These are phyloP conservation scores for Sinocyclocheilus maitianheensis DNA, from an alignment of 2,113 vertebrate species.

Conservation along the genomic window DNA sequence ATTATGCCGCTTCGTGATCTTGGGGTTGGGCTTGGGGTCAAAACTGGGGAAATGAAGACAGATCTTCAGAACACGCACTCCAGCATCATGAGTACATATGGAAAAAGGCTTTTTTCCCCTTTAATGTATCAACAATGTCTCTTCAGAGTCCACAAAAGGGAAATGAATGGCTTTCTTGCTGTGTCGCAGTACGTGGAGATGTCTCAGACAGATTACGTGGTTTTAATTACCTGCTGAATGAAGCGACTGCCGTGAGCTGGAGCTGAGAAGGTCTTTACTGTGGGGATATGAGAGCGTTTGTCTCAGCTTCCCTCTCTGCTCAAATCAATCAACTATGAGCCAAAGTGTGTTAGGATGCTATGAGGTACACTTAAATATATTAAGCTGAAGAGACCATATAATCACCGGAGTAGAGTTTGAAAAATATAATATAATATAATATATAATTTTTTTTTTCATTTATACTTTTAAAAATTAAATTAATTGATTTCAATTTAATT, in stretches of 20 bases:
- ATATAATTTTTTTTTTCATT: too few relatives aligned
- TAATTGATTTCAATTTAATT: too few relatives aligned
- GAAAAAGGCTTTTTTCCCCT: neutral
- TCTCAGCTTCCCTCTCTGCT: too few relatives aligned
- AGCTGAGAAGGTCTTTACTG: conserved; percentile 5
- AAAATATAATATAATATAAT: too few relatives aligned
- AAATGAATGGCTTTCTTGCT: conserved; percentile 50
- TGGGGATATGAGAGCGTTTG: neutral
- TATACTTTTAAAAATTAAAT: too few relatives aligned
- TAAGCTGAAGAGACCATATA: too few relatives aligned
- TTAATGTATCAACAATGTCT: conserved; percentile 39
- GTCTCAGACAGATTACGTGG: conserved; percentile 50
- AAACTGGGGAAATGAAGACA: conserved; percentile 29
- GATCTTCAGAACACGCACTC: conserved; percentile 37
- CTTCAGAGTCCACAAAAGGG: conserved; percentile 32
- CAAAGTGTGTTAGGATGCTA: too few relatives aligned
- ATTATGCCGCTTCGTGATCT: conserved; percentile 1
- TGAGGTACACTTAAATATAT: too few relatives aligned
- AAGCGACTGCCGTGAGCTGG: conserved; percentile 16
- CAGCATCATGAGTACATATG: neutral
- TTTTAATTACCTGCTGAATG: conserved; percentile 52
- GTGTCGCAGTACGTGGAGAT: conserved; percentile 43
- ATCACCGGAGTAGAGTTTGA: too few relatives aligned
- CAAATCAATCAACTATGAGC: too few relatives aligned
- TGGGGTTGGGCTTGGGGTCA: conserved; percentile 18